phyloP scores from a whole-genome alignment of 2,888 invertebrate species.

The Netelia melanura region DNA sequence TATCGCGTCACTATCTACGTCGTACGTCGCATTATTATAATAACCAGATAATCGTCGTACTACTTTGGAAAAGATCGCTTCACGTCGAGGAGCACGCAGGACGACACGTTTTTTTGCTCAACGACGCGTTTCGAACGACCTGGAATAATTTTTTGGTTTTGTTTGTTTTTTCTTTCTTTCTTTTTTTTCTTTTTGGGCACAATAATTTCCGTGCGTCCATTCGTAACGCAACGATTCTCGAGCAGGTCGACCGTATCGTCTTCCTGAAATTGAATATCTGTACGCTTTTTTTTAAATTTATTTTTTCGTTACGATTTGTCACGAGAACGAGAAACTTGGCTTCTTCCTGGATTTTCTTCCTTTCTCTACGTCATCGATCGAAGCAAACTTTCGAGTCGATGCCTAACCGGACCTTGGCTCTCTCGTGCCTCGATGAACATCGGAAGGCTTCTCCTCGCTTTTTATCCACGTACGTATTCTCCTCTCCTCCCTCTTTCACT shows the following conservation, averaged over 20 bases:
- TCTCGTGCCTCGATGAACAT: constrained; percentile 40
- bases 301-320: too few species aligned
- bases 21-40: constrained; percentile 41
- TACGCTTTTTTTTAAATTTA: too few species aligned
- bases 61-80: constrained; percentile 21
- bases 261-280: too few species aligned
- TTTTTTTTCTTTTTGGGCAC: too few species aligned
- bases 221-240: too few species aligned
- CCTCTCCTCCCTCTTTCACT: not conserved
- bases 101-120: not conserved
- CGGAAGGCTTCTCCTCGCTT: constrained; percentile 18
- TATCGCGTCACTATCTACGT: constrained; percentile 63
- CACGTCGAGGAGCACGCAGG: not conserved
- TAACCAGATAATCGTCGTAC: constrained; percentile 30
- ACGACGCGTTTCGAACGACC: not conserved
- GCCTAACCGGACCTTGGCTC: not conserved
- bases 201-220: too few species aligned
- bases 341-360: too few species aligned
- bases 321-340: too few species aligned
- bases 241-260: too few species aligned
- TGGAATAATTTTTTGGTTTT: not conserved
- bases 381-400: not conserved
- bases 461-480: not conserved
- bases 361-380: not conserved
- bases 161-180: too few species aligned